phyloP scores from a whole-genome alignment of 2,797 vertebrate species.

The Tenualosa thibaudeaui region DNA sequence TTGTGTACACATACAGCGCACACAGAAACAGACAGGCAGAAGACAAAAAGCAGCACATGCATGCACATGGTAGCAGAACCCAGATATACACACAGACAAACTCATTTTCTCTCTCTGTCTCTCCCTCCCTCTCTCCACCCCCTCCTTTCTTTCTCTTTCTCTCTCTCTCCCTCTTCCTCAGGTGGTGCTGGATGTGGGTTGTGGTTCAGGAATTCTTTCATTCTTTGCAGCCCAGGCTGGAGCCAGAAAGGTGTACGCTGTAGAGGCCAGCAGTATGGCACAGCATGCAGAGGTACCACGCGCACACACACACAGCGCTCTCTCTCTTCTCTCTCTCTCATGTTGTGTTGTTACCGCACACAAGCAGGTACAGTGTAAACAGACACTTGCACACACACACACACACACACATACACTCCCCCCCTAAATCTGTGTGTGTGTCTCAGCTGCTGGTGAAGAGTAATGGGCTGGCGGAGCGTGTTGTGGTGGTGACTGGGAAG shows the following conservation, averaged over 20 bases:
- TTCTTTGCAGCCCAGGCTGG: conserved; percentile 96
- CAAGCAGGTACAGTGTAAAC: too few relatives aligned
- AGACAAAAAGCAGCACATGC: too few relatives aligned
- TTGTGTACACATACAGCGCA: neutral
- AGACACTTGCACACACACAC: too few relatives aligned
- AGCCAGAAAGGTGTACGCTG: conserved; percentile 93
- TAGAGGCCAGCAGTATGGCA: conserved; percentile 96
- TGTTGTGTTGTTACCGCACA: too few relatives aligned
- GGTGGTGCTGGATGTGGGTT: conserved; percentile 94
- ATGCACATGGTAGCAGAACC: too few relatives aligned
- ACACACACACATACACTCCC: too few relatives aligned
- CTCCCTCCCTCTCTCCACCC: too few relatives aligned
- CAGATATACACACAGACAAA: too few relatives aligned
- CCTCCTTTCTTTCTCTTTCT: neutral
- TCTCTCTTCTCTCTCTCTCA: too few relatives aligned
- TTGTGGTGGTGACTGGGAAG: conserved; percentile 92
- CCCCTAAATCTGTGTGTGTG: too few relatives aligned
- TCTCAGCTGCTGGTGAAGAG: conserved; percentile 90
- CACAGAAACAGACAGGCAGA: neutral
- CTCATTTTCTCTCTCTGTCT: too few relatives aligned
- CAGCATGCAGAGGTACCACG: conserved; percentile 90
- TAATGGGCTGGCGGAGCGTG: conserved; percentile 89
- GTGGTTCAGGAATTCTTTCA: conserved; percentile 93
- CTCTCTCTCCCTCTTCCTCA: conserved; percentile 52
- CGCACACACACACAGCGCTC: too few relatives aligned